phyloP scores from a whole-genome alignment of 1,140 invertebrate genomes.

The Micrasema minimum region DNA sequence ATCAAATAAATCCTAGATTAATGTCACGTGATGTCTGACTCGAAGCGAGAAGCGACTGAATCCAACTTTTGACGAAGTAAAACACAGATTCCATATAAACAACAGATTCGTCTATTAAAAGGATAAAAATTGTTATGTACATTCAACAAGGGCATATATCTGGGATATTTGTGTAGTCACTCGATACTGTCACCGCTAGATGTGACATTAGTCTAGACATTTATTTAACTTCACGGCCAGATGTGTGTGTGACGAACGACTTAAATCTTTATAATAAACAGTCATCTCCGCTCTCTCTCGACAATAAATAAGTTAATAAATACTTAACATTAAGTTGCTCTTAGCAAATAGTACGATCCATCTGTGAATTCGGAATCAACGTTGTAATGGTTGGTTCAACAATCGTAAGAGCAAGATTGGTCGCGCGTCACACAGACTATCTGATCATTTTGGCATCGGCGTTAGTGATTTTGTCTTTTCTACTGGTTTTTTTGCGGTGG shows the following conservation, averaged over 20 bases:
- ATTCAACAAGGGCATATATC: constrained; percentile 26
- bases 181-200: constrained; percentile 26
- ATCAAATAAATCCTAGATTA: constrained; percentile 68
- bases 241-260: constrained; percentile 17
- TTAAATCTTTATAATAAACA: constrained; percentile 12
- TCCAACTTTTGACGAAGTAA: constrained; percentile 50
- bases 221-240: constrained; percentile 50
- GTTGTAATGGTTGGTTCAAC: not conserved
- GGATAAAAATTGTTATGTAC: constrained; percentile 50
- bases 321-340: constrained; percentile 39
- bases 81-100: constrained; percentile 49
- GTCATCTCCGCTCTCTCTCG: constrained; percentile 23
- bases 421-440: constrained; percentile 56
- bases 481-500: constrained; percentile 58
- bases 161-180: constrained; percentile 11
- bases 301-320: constrained; percentile 49
- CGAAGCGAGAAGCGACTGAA: constrained; percentile 29
- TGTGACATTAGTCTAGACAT: constrained; percentile 53
- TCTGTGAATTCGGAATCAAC: constrained; percentile 2
- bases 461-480: constrained; percentile 60
- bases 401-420: not conserved
- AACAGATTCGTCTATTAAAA: constrained; percentile 49
- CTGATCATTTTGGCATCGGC: constrained; percentile 65
- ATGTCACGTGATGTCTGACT: constrained; percentile 61
- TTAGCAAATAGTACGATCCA: constrained; percentile 36